These are phyloP conservation scores for Siniperca chuatsi DNA, from an alignment of 2,113 vertebrate species.

Conservation along the genomic window DNA sequence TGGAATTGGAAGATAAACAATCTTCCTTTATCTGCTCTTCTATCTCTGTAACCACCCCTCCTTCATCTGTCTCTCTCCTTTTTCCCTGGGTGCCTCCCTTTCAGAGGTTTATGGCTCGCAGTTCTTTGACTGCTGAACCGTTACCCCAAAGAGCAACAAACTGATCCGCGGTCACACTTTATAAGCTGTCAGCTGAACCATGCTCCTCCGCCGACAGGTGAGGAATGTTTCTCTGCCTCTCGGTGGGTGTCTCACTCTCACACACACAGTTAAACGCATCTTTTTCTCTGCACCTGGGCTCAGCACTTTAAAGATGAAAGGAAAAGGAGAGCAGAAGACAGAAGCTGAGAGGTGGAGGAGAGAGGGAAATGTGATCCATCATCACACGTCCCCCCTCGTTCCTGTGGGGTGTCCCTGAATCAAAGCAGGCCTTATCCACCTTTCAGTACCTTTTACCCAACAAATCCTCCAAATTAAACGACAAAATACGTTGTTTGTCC, in stretches of 20 bases:
- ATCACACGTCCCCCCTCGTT: slow-evolving; percentile 33
- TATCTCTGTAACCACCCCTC: slow-evolving; percentile 41
- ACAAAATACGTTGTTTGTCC: neutral
- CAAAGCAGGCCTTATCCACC: slow-evolving; percentile 32
- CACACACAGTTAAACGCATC: slow-evolving; percentile 48
- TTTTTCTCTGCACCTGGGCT: slow-evolving; percentile 59
- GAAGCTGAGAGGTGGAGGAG: slow-evolving; percentile 57
- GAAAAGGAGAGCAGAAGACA: slow-evolving; percentile 50
- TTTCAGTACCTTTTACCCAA: neutral
- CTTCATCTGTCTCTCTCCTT: neutral
- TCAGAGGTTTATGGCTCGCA: slow-evolving; percentile 57
- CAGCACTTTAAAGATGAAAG: slow-evolving; percentile 73
- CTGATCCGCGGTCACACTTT: slow-evolving; percentile 73
- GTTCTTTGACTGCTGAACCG: slow-evolving; percentile 70
- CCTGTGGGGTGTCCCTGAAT: slow-evolving; percentile 24
- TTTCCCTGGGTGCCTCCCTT: slow-evolving; percentile 46
- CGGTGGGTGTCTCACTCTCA: slow-evolving; percentile 46
- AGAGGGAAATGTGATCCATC: slow-evolving; percentile 70
- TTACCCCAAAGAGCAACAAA: slow-evolving; percentile 74
- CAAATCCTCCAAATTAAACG: neutral
- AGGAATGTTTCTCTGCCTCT: slow-evolving; percentile 73
- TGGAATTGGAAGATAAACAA: slow-evolving; percentile 63
- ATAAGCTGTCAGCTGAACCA: slow-evolving; percentile 74
- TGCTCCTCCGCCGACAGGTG: slow-evolving; percentile 67
- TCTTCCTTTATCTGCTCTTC: slow-evolving; percentile 51